phyloP scores from a whole-genome alignment of 2,888 invertebrate species.

The Tholera decimalis region DNA sequence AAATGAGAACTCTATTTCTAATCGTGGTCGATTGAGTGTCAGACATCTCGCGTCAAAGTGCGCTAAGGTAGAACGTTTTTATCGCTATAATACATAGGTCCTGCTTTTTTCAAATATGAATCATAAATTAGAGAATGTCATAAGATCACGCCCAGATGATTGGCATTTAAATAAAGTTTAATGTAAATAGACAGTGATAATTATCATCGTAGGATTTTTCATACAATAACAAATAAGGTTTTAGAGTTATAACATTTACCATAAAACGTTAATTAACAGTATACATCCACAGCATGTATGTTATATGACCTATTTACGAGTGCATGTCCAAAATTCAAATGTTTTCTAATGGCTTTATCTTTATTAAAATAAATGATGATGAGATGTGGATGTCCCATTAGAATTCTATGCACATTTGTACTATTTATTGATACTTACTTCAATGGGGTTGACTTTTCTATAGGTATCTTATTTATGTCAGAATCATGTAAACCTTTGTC shows the following conservation, averaged over 20 bases:
- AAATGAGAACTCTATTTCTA: background rate
- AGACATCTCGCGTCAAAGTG: background rate
- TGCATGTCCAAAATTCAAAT: conserved; percentile 3
- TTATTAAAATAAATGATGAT: conserved; percentile 7
- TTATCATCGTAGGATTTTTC: background rate
- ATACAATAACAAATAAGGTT: background rate
- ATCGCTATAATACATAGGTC: background rate
- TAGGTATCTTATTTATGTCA: background rate
- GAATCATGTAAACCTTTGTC: background rate
- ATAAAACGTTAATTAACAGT: background rate
- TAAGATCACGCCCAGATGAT: background rate
- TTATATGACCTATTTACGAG: too few relatives aligned
- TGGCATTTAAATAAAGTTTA: background rate
- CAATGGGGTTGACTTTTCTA: background rate
- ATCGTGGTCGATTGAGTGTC: background rate
- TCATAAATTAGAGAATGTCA: too few relatives aligned
- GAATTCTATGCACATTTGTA: conserved; percentile 35
- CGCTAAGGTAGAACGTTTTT: background rate
- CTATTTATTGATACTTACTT: conserved; percentile 17
- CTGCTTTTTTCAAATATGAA: conserved; percentile 1
- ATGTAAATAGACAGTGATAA: background rate
- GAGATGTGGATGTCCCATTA: conserved; percentile 20
- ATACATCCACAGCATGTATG: conserved; percentile 16
- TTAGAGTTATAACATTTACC: background rate
- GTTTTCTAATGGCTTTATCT: too few relatives aligned